Percentiles rank a stretch among this genome's conserved stretches.
phyloP scores from a whole-genome alignment of 2,888 invertebrate genomes.

The Spodoptera exigua region DNA sequence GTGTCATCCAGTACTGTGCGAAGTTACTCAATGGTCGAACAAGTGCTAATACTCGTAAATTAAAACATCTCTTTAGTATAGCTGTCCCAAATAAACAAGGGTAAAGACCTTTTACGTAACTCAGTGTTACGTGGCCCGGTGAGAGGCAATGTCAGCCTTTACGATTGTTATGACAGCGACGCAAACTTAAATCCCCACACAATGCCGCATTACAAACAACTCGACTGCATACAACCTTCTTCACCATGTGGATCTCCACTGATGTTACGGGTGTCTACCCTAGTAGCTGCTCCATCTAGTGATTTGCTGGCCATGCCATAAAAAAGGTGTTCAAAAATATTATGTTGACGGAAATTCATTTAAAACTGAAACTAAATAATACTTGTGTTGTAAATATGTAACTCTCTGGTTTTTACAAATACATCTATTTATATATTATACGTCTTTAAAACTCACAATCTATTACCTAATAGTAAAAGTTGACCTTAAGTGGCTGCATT shows the following conservation, averaged over 20 bases:
- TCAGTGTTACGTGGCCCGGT: conserved; percentile 80
- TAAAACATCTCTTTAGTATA: conserved; percentile 82
- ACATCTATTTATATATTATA: no score
- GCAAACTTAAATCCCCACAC: conserved; percentile 69
- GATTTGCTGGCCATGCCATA: no score
- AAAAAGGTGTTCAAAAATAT: no score
- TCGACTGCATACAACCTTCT: conserved; percentile 40
- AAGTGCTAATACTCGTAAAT: conserved; percentile 82
- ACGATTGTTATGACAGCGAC: conserved; percentile 78
- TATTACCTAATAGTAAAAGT: no score
- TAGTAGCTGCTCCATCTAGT: no score
- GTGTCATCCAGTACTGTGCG: conserved; percentile 63
- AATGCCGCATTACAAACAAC: conserved; percentile 50
- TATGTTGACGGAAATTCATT: no score
- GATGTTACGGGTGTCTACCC: no score
- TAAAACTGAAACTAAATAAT: no score
- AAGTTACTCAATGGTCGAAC: conserved; percentile 71
- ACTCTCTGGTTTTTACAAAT: no score
- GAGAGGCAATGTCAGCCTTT: conserved; percentile 88
- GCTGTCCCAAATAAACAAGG: conserved; percentile 87
- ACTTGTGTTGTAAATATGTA: no score
- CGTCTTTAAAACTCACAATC: no score
- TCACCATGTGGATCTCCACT: conserved; percentile 20
- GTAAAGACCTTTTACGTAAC: conserved; percentile 88
- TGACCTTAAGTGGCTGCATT: no score